Evolutionary conservation across 2,113 vertebrate species (phyloP), one percentile per base, ranked within the genome.

Genomic region (Oryzias melastigma): DNA sequence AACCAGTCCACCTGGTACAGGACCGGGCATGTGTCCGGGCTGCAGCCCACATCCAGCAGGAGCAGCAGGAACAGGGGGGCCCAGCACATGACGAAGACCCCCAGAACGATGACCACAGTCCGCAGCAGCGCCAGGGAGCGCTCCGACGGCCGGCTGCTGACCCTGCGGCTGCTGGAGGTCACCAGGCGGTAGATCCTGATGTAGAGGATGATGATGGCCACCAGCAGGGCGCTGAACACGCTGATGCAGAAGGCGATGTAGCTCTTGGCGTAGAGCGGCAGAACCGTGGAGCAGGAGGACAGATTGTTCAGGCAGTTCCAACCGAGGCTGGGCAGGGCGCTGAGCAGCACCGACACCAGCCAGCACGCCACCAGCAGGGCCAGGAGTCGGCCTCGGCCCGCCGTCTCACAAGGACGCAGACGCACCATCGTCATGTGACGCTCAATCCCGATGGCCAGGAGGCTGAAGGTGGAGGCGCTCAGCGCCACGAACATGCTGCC

Each of bases 401-500:
- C 85, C 2, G 86, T 79, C 73, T 92, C 90, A 17, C 88, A 91
- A 0, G 92, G 91, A 5, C 90, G 83, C 71, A 92, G 69, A 0
- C 91, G 86, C 64, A 91, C 91, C 92, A 93, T 93, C 3, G 92
- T 93, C 88, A 91, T 90, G 77, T 93, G 91, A 15, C 92, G 67
- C 81, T 93, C 92, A 2, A 93, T 90, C 19, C 91, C 92, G 4
- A 92, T 92, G 41, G 91, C 90, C 60, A 93, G 78, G 15, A 93
- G 86, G 78, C 91, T 91, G 84, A 92, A 93, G 2, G 90, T 92
- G 4, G 92, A 93, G 4, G 92, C 92, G 4, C 91, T 91, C 42
- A 93, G 86, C 14, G 91, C 91, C 67, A 92, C 87, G 2, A 93
- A 92, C 91, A 93, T 90, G 77, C 92, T 93, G 10, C 92, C 92